Base-by-base conservation (phyloP, 1,140 invertebrate species). In the Pseudomyrmex sp. region DNA sequence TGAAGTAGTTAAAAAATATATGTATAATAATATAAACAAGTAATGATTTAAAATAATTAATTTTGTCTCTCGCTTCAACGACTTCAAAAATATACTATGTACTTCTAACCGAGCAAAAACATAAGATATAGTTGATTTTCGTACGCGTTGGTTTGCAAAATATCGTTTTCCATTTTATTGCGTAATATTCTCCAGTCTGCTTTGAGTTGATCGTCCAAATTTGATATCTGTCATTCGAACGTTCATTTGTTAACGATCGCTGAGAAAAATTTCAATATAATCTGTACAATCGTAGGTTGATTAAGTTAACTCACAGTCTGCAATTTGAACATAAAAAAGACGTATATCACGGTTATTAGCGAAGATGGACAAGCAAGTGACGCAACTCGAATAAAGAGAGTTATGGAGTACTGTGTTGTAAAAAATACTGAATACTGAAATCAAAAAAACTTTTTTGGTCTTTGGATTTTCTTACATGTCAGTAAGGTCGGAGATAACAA, bases 101-200 rank as follows among this genome's bases (percentile, higher is more conserved):
- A 0, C 52, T 44, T 76, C 74, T 76, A 66, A 76, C 74, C 9
- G 13, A 44, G 54, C 44, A 66, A 0, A 44, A 54, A 1, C 2
- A 44, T 44, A 15, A 10, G 12, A 66, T 15, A 44, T 52, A 10
- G 10, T 66, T 12, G 74, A 7, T 26, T n/a, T 4, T 52, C 2
- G 20, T 65, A 12, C 23, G 66, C 50, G 56, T 72, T 13, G 62
- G 69, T 62, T 7, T 72, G 10, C 15, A 84, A n/a, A 48, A 80
- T 84, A 35, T 84, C 35, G 13, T 15, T n/a, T 84, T 84, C 75
- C 52, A 23, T 10, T 18, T 83, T 74, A n/a, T 35, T 46, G 35
- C 10, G 50, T 9, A 76, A 15, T 9, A 50, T 46, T 0, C 23
- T 77, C 74, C 73, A 83, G 7, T 83, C 82, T 1, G 66, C 13